These are phyloP conservation scores for Leptobrachium ailaonicum DNA, from an alignment of 2,113 vertebrate species.

Conservation along the genomic window DNA sequence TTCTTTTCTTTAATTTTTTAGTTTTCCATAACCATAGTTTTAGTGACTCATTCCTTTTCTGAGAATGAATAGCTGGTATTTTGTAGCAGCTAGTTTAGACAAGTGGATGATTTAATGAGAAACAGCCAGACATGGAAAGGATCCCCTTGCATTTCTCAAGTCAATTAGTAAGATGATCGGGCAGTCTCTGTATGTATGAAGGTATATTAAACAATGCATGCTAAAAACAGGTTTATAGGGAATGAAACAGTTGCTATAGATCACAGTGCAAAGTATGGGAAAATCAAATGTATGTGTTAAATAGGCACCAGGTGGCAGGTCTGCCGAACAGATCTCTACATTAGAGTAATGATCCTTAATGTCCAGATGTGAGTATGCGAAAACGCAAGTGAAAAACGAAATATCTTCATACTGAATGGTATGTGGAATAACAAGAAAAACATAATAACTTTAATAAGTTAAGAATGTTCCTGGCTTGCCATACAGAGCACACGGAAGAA, in stretches of 20 bases:
- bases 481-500: too few species aligned
- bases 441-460: too few species aligned
- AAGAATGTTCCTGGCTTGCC: too few species aligned
- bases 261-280: not conserved
- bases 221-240: not conserved
- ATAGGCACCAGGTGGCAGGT: too few species aligned
- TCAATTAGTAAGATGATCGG: not conserved
- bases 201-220: not conserved
- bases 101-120: slow-evolving; percentile 21
- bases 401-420: too few species aligned
- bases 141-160: not conserved
- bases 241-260: not conserved
- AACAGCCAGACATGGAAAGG: not conserved
- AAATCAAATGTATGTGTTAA: not conserved
- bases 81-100: not conserved
- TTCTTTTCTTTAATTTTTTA: not conserved
- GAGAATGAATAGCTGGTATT: slow-evolving; percentile 20
- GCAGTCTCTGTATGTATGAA: not conserved
- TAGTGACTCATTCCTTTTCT: slow-evolving; percentile 35
- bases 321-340: too few species aligned
- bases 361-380: too few species aligned
- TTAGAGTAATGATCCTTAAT: too few species aligned
- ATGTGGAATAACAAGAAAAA: too few species aligned
- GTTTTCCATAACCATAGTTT: slow-evolving; percentile 23
- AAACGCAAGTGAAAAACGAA: too few species aligned